Evolutionary conservation across 2,797 vertebrate genomes (phyloP).

Genomic region (Pipistrellus pygmaeus): DNA sequence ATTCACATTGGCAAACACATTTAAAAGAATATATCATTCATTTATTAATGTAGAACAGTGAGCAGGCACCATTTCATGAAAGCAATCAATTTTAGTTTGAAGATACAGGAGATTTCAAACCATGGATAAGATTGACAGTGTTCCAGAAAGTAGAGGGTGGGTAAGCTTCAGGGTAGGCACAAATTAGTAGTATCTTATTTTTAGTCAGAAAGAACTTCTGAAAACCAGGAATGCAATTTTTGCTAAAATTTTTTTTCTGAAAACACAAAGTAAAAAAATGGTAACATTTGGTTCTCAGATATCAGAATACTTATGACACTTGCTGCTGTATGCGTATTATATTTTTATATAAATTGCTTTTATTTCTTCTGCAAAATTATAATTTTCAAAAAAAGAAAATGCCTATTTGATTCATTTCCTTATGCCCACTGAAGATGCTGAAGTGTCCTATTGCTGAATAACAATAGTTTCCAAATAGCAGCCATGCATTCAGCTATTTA

Average conservation of each 20-base stretch:
- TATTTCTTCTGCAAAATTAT: background rate
- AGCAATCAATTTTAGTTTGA: slow-evolving; percentile 62
- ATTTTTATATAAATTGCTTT: background rate
- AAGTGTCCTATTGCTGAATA: background rate
- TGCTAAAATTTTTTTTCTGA: background rate
- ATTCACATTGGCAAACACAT: slow-evolving; percentile 71
- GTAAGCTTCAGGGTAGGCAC: background rate
- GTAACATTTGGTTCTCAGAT: background rate
- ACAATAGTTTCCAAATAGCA: background rate
- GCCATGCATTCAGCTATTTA: background rate
- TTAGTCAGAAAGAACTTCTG: background rate
- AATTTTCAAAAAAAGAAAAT: background rate
- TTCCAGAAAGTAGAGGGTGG: background rate
- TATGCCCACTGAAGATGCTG: background rate
- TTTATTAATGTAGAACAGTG: slow-evolving; percentile 52
- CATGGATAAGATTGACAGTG: background rate
- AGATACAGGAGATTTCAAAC: slow-evolving; percentile 34
- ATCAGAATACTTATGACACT: background rate
- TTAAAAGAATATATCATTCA: slow-evolving; percentile 60
- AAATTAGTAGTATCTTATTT: background rate
- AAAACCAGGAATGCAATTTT: slow-evolving; percentile 3
- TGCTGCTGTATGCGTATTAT: background rate
- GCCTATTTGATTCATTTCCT: background rate
- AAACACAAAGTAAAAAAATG: slow-evolving; percentile 8
- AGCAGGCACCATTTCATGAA: slow-evolving; percentile 4